Evolutionary conservation across 1,140 invertebrate species (phyloP), one percentile per base, ranked within the genome.

Genomic region (Drosophila nannoptera): DNA sequence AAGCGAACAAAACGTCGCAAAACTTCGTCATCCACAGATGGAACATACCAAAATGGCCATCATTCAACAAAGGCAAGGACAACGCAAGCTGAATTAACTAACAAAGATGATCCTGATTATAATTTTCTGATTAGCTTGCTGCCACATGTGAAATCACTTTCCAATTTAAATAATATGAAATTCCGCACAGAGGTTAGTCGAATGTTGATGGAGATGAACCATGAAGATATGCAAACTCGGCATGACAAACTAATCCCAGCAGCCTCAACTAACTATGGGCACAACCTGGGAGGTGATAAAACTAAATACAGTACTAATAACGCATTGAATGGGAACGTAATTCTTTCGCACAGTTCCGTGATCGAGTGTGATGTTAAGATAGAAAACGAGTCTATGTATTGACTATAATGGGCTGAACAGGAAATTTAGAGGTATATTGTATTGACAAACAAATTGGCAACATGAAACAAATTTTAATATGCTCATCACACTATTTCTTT

Each of bases 331-430:
- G 66, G 36, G 11, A 49, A 38, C 9, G 7, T 22, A 6, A 72
- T 45, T 38, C 32, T 71, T 2, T 61, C 40, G 5, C 65, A 86
- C 7, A 73, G 68, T 22, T 77, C 76, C 0, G 58, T 71, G 33
- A 49, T 86, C 14, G 81, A 86, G 43, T 86, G 82, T 31, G 81
- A 86, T 55, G 82, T 86, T 42, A 86, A 86, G 38, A 86, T 86
- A 52, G 81, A 86, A 54, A 86, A 86, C 49, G 81, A 86, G 11
- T 46, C 73, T 14, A 7, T 86, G 32, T 36, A 63, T 38, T 84
- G 62, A 46, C 3, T 22, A 22, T 22, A 22, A 22, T 22, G 53
- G 36, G 42, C 14, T 22, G 9, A 7, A 14, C 22, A 40, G 12
- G 33, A 42, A 9, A 2, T 32, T 36, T 54, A 59, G 52, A 8